Evolutionary conservation across 2,797 vertebrate species (phyloP).

Genomic region (Chiroxiphia lanceolata): DNA sequence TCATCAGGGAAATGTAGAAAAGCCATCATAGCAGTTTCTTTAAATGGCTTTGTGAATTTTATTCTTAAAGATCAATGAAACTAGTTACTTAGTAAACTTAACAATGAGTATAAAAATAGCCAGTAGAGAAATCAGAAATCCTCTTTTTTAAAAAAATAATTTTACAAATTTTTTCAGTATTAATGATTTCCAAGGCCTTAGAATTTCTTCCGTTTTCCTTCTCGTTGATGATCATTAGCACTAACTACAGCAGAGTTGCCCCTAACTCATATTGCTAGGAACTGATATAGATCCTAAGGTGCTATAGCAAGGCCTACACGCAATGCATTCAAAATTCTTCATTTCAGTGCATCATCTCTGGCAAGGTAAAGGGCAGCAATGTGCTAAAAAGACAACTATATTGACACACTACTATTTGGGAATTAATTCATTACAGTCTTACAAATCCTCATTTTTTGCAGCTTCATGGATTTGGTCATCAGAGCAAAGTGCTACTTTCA

Average conservation of each 20-base stretch:
- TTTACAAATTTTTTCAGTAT: neutral
- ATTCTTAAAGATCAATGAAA: slow-evolving; percentile 42
- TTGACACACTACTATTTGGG: neutral
- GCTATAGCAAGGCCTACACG: neutral
- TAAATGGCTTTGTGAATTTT: slow-evolving; percentile 62
- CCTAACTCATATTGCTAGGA: neutral
- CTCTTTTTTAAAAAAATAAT: neutral
- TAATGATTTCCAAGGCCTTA: neutral
- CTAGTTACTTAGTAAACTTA: slow-evolving; percentile 39
- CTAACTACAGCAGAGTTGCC: neutral
- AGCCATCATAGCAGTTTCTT: slow-evolving; percentile 56
- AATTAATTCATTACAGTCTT: neutral
- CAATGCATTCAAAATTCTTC: neutral
- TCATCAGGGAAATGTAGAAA: slow-evolving; percentile 55
- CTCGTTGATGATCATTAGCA: neutral
- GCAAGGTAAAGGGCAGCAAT: neutral
- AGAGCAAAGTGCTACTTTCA: neutral
- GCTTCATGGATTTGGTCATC: neutral
- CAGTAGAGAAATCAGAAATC: neutral
- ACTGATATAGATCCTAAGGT: neutral
- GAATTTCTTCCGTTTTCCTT: neutral
- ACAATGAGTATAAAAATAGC: slow-evolving; percentile 15
- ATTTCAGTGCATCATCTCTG: neutral
- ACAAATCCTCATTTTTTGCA: neutral
- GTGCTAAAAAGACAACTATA: neutral